Conservation (phyloP, 2,113 vertebrate genomes). For the Calyptommatus sinebrachiatus region DNA sequence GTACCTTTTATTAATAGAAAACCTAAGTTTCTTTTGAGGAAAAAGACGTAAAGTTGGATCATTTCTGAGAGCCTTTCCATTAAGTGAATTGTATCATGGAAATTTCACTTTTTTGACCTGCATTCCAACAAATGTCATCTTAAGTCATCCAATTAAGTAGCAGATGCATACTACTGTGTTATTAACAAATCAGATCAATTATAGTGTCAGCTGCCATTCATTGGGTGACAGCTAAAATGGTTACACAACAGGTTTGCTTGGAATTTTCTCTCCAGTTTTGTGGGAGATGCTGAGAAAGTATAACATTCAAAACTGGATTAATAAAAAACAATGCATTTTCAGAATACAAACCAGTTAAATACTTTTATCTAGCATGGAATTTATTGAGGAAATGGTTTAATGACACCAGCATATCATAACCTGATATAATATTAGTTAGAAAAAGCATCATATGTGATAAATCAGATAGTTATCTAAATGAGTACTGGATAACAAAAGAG, state of each 20-base stretch:
- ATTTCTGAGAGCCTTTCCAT: not conserved
- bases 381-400: not conserved
- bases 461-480: slow-evolving; percentile 46
- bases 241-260: not conserved
- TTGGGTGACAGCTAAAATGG: not conserved
- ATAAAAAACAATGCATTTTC: no score
- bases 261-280: slow-evolving; percentile 28
- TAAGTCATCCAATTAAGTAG: slow-evolving; percentile 1
- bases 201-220: not conserved
- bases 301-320: slow-evolving; percentile 11
- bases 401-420: slow-evolving; percentile 16
- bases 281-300: slow-evolving; percentile 10
- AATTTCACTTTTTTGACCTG: not conserved
- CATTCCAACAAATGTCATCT: not conserved
- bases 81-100: not conserved
- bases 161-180: not conserved
- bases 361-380: not conserved
- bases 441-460: slow-evolving; percentile 44
- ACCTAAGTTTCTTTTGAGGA: not conserved
- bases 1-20: not conserved
- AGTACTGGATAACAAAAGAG: not conserved
- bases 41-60: not conserved
- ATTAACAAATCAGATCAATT: not conserved
- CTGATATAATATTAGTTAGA: slow-evolving; percentile 15
- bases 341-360: no score